Evolutionary conservation across 2,797 vertebrate genomes (phyloP).

Genomic region (Florisuga fusca): DNA sequence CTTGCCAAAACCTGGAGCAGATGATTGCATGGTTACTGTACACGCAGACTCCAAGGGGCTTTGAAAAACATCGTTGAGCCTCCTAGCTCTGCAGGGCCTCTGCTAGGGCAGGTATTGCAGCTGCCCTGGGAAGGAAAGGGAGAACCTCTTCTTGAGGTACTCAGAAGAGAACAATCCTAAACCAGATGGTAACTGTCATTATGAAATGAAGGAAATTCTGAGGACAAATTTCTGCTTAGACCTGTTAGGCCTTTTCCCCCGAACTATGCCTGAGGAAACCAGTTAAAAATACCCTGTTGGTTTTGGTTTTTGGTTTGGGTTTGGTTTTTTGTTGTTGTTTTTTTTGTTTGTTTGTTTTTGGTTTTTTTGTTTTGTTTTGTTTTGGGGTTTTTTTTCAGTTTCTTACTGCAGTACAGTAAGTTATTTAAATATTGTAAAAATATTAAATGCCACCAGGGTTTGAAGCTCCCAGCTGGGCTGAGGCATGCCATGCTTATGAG

Average conservation of each 20-base stretch:
- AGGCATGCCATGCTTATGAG: rapidly evolving
- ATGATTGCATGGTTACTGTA: background rate
- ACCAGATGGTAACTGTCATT: background rate
- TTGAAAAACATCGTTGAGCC: background rate
- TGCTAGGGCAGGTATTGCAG: background rate
- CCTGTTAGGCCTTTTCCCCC: rapidly evolving
- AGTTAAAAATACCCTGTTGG: background rate
- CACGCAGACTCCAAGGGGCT: rapidly evolving
- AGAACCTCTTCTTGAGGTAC: background rate
- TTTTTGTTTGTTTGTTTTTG: background rate
- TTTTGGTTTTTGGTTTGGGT: no score
- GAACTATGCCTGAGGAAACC: background rate
- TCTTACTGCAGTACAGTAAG: background rate
- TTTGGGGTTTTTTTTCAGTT: background rate
- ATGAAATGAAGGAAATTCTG: background rate
- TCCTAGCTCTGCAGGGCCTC: background rate
- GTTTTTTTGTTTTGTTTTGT: no score
- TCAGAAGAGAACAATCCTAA: background rate
- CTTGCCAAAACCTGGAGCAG: background rate
- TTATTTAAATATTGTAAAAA: background rate
- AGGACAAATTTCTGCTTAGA: background rate
- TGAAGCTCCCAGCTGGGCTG: background rate
- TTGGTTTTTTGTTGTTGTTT: no score
- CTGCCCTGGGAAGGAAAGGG: background rate
- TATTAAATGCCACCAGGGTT: background rate